Conservation (phyloP, 1,140 invertebrate species). For the Drosophila bifasciata region DNA sequence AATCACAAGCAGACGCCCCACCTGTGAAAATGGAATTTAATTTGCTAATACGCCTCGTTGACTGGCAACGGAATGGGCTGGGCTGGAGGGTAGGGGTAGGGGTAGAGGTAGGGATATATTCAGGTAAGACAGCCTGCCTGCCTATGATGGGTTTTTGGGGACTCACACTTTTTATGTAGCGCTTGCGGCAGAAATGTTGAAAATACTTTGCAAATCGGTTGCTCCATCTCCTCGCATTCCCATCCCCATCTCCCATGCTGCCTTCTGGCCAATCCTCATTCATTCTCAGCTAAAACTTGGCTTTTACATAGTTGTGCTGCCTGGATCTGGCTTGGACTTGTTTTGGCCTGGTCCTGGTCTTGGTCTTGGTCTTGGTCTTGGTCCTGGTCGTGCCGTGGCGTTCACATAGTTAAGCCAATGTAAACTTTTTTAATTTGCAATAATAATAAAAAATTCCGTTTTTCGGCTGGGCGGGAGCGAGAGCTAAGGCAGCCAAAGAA, state of each 20-base stretch:
- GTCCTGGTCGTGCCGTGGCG: slow-evolving; percentile 5
- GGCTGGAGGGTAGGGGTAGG: background rate
- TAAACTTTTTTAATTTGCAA: slow-evolving; percentile 82
- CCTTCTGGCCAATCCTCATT: slow-evolving; percentile 5
- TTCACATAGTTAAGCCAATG: slow-evolving; percentile 76
- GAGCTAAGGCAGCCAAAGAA: slow-evolving; percentile 15
- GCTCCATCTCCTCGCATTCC: slow-evolving; percentile 4
- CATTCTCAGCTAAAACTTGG: slow-evolving; percentile 64
- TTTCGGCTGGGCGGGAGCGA: slow-evolving; percentile 32
- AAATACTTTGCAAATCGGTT: slow-evolving; percentile 69
- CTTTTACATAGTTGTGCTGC: slow-evolving; percentile 68
- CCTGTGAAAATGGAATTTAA: slow-evolving; percentile 73
- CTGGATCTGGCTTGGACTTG: slow-evolving; percentile 13
- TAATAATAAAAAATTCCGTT: slow-evolving; percentile 78
- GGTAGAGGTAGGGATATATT: slow-evolving; percentile 4
- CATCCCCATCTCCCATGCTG: slow-evolving; percentile 3
- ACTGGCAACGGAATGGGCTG: slow-evolving; percentile 3
- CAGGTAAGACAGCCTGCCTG: slow-evolving; percentile 37
- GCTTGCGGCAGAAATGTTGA: slow-evolving; percentile 68
- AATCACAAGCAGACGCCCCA: slow-evolving; percentile 53
- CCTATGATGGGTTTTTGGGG: slow-evolving; percentile 43
- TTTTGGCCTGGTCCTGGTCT: background rate
- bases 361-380: background rate
- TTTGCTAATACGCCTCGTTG: slow-evolving; percentile 57
- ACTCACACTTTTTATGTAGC: slow-evolving; percentile 37